Conservation (phyloP, 1,140 invertebrate species). For the Drosophila busckii region DNA sequence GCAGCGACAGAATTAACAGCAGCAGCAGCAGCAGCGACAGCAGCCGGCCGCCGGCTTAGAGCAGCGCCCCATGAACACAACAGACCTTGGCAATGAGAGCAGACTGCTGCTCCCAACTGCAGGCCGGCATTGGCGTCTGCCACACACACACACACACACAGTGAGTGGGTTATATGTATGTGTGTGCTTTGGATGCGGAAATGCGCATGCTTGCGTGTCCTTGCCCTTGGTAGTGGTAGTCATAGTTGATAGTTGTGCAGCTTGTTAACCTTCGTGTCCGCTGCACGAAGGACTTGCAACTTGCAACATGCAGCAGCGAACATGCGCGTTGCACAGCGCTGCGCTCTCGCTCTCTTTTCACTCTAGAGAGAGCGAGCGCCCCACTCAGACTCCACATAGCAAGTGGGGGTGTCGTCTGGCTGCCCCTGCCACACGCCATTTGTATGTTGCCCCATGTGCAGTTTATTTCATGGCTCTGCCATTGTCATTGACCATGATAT, state of each 20-base stretch:
- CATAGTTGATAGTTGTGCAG: conserved; percentile 62
- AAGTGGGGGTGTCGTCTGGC: conserved; percentile 58
- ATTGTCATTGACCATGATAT: conserved; percentile 65
- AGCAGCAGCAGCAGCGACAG: conserved; percentile 9
- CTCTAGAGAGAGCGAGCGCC: conserved; percentile 7
- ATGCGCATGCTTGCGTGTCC: conserved; percentile 77
- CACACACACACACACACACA: no score
- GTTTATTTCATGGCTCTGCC: conserved; percentile 49
- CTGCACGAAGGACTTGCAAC: conserved; percentile 35
- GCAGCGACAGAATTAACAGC: no score
- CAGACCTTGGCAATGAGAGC: conserved; percentile 52
- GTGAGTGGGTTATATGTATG: conserved; percentile 16
- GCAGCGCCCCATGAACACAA: conserved; percentile 7
- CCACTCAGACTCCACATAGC: conserved; percentile 1
- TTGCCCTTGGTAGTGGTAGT: conserved; percentile 65
- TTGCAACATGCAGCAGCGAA: conserved; percentile 38
- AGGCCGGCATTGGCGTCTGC: background rate
- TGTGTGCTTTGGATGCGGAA: conserved; percentile 45
- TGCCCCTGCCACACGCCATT: conserved; percentile 46
- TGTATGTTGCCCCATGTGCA: no score
- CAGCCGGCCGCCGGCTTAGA: conserved; percentile 13
- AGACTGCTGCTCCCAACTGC: conserved; percentile 17
- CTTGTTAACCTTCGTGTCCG: conserved; percentile 71
- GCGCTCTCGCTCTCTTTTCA: conserved; percentile 14
- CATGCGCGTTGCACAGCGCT: conserved; percentile 56